Percentiles rank a stretch among this genome's conserved stretches.
Evolutionary conservation across 2,888 invertebrate species (phyloP).

Genomic region (Eilema sororculum): DNA sequence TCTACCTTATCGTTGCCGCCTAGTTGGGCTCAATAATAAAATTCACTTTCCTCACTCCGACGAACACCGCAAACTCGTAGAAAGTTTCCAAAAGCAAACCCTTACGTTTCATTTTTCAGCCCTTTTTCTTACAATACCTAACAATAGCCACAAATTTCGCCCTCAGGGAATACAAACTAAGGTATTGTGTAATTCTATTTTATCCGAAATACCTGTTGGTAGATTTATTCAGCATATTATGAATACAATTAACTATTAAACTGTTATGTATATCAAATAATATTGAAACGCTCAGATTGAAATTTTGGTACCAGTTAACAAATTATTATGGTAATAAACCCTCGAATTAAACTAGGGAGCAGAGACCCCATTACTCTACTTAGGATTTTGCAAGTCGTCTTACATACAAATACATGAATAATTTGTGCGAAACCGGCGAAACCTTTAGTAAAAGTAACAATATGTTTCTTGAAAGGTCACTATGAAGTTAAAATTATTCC

Average conservation of each 20-base stretch:
- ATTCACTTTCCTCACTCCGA: constrained; percentile 50
- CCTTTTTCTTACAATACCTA: constrained; percentile 57
- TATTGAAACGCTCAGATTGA: constrained; percentile 31
- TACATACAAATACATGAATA: constrained; percentile 8
- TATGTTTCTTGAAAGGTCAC: constrained; percentile 30
- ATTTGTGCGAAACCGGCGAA: neutral
- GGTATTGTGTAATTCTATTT: constrained; percentile 14
- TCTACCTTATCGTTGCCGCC: too few species aligned
- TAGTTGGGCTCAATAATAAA: constrained; percentile 50
- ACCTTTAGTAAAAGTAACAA: constrained; percentile 18
- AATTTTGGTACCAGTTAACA: constrained; percentile 20
- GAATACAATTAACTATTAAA: constrained; percentile 20
- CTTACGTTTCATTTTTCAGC: constrained; percentile 55
- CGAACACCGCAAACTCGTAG: constrained; percentile 51
- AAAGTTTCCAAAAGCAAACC: constrained; percentile 59
- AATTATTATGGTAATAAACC: constrained; percentile 35
- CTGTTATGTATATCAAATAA: constrained; percentile 22
- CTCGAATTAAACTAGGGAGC: constrained; percentile 19
- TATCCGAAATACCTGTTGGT: constrained; percentile 9
- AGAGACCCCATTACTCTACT: constrained; percentile 3
- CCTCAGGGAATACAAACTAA: constrained; percentile 29
- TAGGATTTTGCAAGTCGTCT: constrained; percentile 10
- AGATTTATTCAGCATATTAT: constrained; percentile 12
- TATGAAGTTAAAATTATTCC: constrained; percentile 57
- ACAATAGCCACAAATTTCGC: constrained; percentile 68